Conservation (phyloP, 1,140 invertebrate species). For the Aradophagus sp. region DNA sequence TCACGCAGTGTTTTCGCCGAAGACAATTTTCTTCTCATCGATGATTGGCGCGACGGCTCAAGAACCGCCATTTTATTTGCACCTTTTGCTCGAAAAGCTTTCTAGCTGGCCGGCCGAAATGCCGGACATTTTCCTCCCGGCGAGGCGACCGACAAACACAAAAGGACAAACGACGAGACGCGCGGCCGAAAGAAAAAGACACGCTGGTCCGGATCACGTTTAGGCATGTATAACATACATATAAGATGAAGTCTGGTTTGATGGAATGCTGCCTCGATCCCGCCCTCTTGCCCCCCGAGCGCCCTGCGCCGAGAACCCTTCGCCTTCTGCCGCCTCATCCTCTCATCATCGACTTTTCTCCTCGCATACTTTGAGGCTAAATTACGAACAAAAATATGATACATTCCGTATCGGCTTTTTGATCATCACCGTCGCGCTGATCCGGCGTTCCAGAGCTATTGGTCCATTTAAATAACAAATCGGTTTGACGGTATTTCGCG, state of each 20-base stretch:
- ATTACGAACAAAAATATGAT: slow-evolving; percentile 47
- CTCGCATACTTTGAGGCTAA: slow-evolving; percentile 37
- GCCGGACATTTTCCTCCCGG: slow-evolving; percentile 26
- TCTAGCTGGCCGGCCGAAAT: too few species aligned
- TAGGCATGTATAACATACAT: slow-evolving; percentile 58
- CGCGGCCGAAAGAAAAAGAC: slow-evolving; percentile 49
- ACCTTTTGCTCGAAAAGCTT: too few species aligned
- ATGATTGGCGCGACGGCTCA: too few species aligned
- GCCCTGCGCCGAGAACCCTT: slow-evolving; percentile 7
- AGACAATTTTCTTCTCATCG: too few species aligned
- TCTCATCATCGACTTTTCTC: slow-evolving; percentile 50
- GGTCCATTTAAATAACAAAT: too few species aligned
- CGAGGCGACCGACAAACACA: slow-evolving; percentile 48
- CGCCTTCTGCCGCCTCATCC: slow-evolving; percentile 39
- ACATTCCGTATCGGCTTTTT: slow-evolving; percentile 25
- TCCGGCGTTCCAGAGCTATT: background rate
- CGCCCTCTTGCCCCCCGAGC: slow-evolving; percentile 24
- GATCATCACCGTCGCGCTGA: background rate
- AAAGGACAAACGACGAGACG: slow-evolving; percentile 44
- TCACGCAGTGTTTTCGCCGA: slow-evolving; percentile 1
- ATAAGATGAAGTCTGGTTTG: slow-evolving; percentile 68
- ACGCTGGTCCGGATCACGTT: slow-evolving; percentile 53
- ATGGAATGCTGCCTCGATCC: slow-evolving; percentile 64
- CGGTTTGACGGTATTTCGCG: too few species aligned
- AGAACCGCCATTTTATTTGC: too few species aligned